Conservation (phyloP, 53 echinoderm and acorn worm genomes). For the Glandiceps talaboti region DNA sequence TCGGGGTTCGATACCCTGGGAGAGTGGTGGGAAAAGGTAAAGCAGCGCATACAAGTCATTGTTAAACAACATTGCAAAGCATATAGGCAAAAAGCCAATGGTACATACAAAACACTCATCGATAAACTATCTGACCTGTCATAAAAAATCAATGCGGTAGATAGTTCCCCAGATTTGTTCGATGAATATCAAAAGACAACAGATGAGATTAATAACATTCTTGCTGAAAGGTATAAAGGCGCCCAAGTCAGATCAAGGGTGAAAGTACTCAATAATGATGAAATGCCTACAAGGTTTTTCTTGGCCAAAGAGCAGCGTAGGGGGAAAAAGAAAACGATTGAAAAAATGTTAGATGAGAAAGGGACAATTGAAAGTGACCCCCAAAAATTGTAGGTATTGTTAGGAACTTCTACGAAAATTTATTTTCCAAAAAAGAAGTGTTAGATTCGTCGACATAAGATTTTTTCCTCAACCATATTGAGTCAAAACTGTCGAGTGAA, state of each 20-base stretch:
- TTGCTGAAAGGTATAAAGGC: not conserved
- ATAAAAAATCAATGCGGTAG: not conserved
- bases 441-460: not conserved
- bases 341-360: not conserved
- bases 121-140: not conserved
- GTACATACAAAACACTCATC: not conserved
- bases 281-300: not conserved
- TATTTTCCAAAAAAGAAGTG: not conserved
- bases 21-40: not conserved
- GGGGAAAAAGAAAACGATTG: not conserved
- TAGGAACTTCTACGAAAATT: not conserved
- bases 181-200: not conserved
- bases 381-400: not conserved
- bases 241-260: not conserved
- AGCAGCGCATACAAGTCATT: not conserved
- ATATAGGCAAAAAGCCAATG: not conserved
- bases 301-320: not conserved
- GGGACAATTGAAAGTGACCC: not conserved
- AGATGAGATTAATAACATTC: not conserved
- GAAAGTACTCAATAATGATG: not conserved
- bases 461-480: not conserved
- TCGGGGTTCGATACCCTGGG: not conserved
- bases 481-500: too few species aligned
- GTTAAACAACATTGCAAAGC: too few species aligned
- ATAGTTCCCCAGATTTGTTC: not conserved